Evolutionary conservation across 1,140 invertebrate species (phyloP).

Genomic region (Dendroctonus valens): DNA sequence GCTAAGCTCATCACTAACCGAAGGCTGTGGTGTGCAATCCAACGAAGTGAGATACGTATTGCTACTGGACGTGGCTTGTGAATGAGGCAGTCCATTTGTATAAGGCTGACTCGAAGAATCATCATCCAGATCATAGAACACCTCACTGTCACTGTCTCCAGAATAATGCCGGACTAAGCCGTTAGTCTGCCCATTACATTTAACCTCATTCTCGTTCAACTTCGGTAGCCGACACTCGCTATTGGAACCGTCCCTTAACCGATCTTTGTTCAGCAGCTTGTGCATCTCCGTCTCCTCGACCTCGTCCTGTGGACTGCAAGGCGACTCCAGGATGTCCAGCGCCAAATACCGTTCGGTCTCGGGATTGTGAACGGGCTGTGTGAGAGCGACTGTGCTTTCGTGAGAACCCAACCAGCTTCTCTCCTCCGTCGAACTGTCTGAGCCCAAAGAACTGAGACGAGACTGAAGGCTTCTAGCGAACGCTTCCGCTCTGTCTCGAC

Average conservation of each 20-base stretch:
- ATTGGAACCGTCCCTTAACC: conserved; percentile 36
- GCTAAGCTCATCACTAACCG: conserved; percentile 30
- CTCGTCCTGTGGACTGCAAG: conserved; percentile 66
- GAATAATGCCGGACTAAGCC: conserved; percentile 20
- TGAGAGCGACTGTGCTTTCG: conserved; percentile 44
- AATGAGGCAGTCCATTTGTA: conserved; percentile 14
- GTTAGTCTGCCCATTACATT: conserved; percentile 44
- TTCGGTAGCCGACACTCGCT: conserved; percentile 41
- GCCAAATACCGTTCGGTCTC: conserved; percentile 61
- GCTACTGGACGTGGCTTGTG: conserved; percentile 22
- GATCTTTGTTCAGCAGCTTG: conserved; percentile 38
- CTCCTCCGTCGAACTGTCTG: conserved; percentile 47
- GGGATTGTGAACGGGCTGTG: conserved; percentile 53
- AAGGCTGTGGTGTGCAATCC: conserved; percentile 32
- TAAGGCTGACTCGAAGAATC: conserved; percentile 20
- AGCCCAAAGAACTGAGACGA: conserved; percentile 66
- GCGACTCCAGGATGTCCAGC: conserved; percentile 60
- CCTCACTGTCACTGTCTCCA: conserved; percentile 55
- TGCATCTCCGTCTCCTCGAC: conserved; percentile 35
- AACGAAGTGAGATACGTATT: conserved; percentile 27
- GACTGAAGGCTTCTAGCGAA: conserved; percentile 74
- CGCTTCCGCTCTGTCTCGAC: conserved; percentile 72
- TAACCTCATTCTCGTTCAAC: conserved; percentile 35
- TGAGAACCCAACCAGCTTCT: conserved; percentile 51
- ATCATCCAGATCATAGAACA: conserved; percentile 57